Conservation (phyloP, 2,113 vertebrate species). For the Gnathonemus echidnorhynchus region DNA sequence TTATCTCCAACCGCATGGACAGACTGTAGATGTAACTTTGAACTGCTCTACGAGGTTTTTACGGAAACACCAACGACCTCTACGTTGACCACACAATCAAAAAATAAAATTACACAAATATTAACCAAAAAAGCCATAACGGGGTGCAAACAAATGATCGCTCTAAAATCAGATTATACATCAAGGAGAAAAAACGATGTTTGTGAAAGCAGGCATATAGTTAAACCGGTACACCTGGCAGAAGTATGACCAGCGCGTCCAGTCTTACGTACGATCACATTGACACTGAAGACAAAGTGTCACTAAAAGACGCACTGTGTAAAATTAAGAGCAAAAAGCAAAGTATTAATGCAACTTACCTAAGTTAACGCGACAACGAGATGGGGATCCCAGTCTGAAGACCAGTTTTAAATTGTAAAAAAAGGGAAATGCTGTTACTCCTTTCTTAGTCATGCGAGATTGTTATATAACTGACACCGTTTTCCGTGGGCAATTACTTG, state of each 20-base stretch:
- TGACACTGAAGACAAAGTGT: neutral
- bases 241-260: neutral
- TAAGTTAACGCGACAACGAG: slow-evolving; percentile 14
- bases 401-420: slow-evolving; percentile 30
- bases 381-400: slow-evolving; percentile 18
- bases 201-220: neutral
- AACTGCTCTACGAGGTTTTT: neutral
- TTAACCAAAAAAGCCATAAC: neutral
- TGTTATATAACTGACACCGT: slow-evolving; percentile 60
- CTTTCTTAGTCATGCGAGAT: slow-evolving; percentile 50
- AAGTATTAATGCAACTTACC: slow-evolving; percentile 40
- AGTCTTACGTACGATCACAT: neutral
- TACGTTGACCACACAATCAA: neutral
- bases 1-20: neutral
- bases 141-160: neutral
- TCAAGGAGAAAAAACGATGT: neutral
- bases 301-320: neutral
- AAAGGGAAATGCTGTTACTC: slow-evolving; percentile 36
- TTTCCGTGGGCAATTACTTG: slow-evolving; percentile 46
- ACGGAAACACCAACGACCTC: slow-evolving; percentile 3
- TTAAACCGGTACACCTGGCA: neutral
- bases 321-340: neutral
- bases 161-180: neutral
- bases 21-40: neutral
- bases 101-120: neutral